phyloP scores from a whole-genome alignment of 2,888 invertebrate genomes.

The Drosophila setosimentum region DNA sequence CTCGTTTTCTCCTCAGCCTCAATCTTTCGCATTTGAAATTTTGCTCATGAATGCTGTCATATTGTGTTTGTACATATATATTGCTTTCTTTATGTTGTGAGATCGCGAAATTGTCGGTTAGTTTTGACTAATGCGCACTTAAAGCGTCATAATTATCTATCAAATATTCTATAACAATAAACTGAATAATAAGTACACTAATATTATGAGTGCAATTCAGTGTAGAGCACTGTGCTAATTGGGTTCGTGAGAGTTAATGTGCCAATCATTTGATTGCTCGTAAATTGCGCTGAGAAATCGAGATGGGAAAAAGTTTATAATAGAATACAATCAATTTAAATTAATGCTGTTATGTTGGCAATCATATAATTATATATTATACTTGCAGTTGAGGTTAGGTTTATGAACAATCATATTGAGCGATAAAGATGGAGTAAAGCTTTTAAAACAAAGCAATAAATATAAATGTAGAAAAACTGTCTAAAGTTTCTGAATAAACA shows the following conservation, averaged over 20 bases:
- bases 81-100: not conserved
- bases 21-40: slow-evolving; percentile 8
- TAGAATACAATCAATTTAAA: slow-evolving; percentile 9
- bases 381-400: not conserved
- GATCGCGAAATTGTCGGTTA: slow-evolving; percentile 5
- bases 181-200: slow-evolving; percentile 28
- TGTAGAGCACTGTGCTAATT: slow-evolving; percentile 41
- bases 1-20: slow-evolving; percentile 15
- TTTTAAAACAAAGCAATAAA: not conserved
- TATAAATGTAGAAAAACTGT: not conserved
- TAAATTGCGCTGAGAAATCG: slow-evolving; percentile 26
- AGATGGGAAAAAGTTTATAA: slow-evolving; percentile 8
- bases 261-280: slow-evolving; percentile 36
- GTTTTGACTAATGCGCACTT: slow-evolving; percentile 30
- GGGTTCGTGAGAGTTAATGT: slow-evolving; percentile 45
- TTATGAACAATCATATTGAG: not conserved
- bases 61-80: slow-evolving; percentile 8
- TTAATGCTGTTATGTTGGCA: not conserved
- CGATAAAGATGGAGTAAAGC: not conserved
- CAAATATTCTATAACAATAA: slow-evolving; percentile 15
- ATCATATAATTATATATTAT: not conserved
- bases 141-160: slow-evolving; percentile 31
- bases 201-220: slow-evolving; percentile 18
- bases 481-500: not conserved
- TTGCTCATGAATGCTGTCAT: slow-evolving; percentile 22